A percentile compares a stretch with the other conserved stretches of the same genome.
Evolutionary conservation across 2,888 invertebrate species (phyloP).

Genomic region (Mythimna vitellina): DNA sequence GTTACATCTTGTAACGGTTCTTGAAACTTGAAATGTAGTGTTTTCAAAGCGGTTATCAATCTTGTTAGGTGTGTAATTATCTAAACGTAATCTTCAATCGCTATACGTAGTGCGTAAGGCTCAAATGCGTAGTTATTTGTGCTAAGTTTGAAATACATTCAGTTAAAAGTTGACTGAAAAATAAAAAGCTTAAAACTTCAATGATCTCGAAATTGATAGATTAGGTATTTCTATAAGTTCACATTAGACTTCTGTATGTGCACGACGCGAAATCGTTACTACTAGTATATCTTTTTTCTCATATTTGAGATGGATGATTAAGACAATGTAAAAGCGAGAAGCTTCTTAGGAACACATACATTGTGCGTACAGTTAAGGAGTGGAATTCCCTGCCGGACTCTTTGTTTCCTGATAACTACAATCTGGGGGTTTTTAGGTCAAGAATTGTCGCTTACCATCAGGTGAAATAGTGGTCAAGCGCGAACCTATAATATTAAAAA

Average conservation of each 20-base stretch:
- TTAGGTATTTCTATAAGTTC: not conserved
- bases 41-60: not conserved
- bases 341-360: too few species aligned
- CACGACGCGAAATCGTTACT: too few species aligned
- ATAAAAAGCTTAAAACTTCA: not conserved
- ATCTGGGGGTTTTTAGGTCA: too few species aligned
- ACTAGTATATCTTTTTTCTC: not conserved
- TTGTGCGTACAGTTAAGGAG: too few species aligned
- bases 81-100: constrained; percentile 19
- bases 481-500: too few species aligned
- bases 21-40: constrained; percentile 5
- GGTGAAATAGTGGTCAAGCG: too few species aligned
- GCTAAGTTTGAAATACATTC: not conserved
- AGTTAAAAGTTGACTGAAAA: not conserved
- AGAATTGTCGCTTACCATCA: too few species aligned
- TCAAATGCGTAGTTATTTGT: not conserved
- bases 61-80: not conserved
- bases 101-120: not conserved
- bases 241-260: not conserved
- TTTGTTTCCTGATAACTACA: too few species aligned
- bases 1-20: not conserved
- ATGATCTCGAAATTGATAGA: not conserved
- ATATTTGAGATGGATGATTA: not conserved
- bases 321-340: not conserved
- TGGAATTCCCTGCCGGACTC: too few species aligned